Conservation (phyloP, 2,888 invertebrate species). For the Schizotus pectinicornis region DNA sequence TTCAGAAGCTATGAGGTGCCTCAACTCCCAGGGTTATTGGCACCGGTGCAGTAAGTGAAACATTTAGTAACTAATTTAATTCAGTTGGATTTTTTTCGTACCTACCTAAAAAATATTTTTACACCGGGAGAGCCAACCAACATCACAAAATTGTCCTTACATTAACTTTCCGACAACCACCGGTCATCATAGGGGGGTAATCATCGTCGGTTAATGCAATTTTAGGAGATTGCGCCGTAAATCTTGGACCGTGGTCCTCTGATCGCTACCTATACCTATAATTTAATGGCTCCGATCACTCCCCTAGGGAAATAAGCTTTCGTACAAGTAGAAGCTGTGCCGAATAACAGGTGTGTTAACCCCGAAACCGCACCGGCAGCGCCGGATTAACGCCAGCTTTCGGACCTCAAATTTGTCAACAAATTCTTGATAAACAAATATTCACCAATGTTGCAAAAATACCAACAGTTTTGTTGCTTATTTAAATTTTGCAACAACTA, state of each 20-base stretch:
- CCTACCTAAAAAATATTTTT: too few species aligned
- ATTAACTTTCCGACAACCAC: slow-evolving; percentile 29
- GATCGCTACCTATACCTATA: slow-evolving; percentile 42
- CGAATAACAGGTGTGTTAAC: slow-evolving; percentile 27
- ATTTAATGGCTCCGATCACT: slow-evolving; percentile 41
- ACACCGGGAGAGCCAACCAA: slow-evolving; percentile 1
- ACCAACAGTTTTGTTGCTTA: too few species aligned
- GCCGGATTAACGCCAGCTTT: slow-evolving; percentile 1
- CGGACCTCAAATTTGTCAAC: too few species aligned
- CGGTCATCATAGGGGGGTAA: slow-evolving; percentile 35
- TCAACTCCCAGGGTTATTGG: too few species aligned
- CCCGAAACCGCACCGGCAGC: slow-evolving; percentile 1
- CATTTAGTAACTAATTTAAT: too few species aligned
- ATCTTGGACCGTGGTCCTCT: slow-evolving; percentile 37
- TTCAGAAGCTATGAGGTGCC: too few species aligned
- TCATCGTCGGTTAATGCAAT: slow-evolving; percentile 43
- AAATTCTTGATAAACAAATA: too few species aligned
- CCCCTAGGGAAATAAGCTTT: slow-evolving; percentile 39
- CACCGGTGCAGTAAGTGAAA: too few species aligned
- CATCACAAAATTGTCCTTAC: slow-evolving; percentile 17
- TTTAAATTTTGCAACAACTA: too few species aligned
- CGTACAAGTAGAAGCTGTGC: slow-evolving; percentile 24
- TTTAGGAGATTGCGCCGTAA: slow-evolving; percentile 41
- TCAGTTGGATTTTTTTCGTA: too few species aligned
- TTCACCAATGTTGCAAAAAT: too few species aligned